phyloP scores from a whole-genome alignment of 64 coral and sea anemone genomes.

The Dendronephthya gigantea region DNA sequence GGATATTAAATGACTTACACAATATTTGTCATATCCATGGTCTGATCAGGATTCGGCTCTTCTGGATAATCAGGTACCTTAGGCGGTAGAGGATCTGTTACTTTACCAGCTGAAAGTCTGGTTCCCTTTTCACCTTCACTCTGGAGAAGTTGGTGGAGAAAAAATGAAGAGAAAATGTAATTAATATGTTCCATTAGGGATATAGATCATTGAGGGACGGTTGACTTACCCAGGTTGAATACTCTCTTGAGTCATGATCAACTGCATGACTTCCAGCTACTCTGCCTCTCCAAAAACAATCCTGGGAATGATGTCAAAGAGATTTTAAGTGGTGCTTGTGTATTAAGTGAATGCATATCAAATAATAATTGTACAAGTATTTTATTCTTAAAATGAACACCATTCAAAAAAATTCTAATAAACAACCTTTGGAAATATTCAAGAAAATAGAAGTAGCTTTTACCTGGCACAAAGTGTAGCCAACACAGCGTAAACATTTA shows the following conservation, averaged over 20 bases:
- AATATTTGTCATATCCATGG: conserved; percentile 85
- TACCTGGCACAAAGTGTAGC: conserved; percentile 87
- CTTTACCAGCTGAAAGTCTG: conserved; percentile 51
- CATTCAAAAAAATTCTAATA: background rate
- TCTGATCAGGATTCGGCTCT: conserved; percentile 74
- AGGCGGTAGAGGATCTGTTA: conserved; percentile 45
- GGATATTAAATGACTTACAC: conserved; percentile 24
- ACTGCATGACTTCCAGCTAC: conserved; percentile 47
- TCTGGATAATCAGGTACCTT: conserved; percentile 59
- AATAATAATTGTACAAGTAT: too few species aligned
- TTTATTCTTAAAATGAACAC: background rate
- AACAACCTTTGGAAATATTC: background rate
- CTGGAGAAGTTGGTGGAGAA: conserved; percentile 21
- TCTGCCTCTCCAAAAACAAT: conserved; percentile 94
- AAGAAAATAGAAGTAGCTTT: background rate
- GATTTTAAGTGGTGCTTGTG: too few species aligned
- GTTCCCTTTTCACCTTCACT: conserved; percentile 79
- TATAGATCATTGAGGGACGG: background rate
- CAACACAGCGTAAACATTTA: conserved; percentile 91
- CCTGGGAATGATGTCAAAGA: conserved; percentile 29
- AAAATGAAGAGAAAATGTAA: too few species aligned
- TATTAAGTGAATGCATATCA: too few species aligned
- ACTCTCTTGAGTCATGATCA: conserved; percentile 70
- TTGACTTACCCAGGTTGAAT: conserved; percentile 71
- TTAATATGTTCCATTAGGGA: too few species aligned